phyloP scores from a whole-genome alignment of 2,888 invertebrate species.

The Eupithecia vulgata region DNA sequence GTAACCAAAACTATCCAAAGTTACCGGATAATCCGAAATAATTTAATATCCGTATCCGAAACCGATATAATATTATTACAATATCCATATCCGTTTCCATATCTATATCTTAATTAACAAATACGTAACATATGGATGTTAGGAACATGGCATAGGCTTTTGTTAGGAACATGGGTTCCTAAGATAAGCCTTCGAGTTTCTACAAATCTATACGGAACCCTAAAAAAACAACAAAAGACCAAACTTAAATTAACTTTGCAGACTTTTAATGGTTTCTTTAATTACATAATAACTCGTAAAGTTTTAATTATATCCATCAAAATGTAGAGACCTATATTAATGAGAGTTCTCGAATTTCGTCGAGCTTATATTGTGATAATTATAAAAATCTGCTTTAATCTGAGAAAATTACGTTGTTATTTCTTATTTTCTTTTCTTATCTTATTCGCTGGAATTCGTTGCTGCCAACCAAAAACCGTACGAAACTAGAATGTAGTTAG shows the following conservation, averaged over 20 bases:
- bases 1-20: no score
- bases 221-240: conserved; percentile 7
- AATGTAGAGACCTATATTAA: not conserved
- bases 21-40: no score
- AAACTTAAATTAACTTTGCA: conserved; percentile 19
- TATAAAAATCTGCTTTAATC: not conserved
- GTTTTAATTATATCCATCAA: conserved; percentile 20
- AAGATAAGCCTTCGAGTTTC: not conserved
- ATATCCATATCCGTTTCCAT: no score
- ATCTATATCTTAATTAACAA: no score
- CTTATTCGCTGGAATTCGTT: not conserved
- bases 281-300: conserved; percentile 18
- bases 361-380: not conserved
- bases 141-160: no score
- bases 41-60: no score
- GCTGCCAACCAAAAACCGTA: not conserved
- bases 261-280: conserved; percentile 20
- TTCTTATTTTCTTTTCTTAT: not conserved
- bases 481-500: no score
- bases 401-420: not conserved
- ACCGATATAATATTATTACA: no score
- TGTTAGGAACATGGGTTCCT: no score
- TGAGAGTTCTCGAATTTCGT: not conserved
- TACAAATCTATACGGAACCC: not conserved
- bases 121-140: no score